Base-by-base conservation (phyloP, 2,797 vertebrate genomes). In the Merluccius polli region DNA sequence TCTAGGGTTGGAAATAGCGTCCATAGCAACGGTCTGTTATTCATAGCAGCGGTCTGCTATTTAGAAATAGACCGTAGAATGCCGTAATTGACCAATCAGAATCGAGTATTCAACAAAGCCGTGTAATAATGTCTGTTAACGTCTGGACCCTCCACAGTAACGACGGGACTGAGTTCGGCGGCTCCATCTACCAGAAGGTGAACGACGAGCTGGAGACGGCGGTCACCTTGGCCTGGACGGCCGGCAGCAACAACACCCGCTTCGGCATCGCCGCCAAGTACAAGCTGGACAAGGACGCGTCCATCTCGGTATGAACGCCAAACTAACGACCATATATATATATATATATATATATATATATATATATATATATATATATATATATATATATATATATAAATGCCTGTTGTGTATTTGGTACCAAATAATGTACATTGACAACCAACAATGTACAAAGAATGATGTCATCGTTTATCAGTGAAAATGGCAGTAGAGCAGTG, bases 211-310 rank as follows among this genome's bases (percentile, higher is more conserved):
- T 95, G 80, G 97, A 98, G 94, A 98, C 96, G 0, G 96, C 96
- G 0, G 95, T 99, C 72, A 98, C 93, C 82, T 93, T 98, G 83
- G 96, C 96, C 1, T 98, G 97, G 97, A 98, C 96, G 1, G 96
- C 97, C n/a, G 97, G 97, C 86, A 98, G 97, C 75, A 99, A 98
- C 94, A 98, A 98, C 90, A 99, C 97, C 3, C 96, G 96, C 78
- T 98, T 98, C 36, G 97, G 97, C 76, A 97, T 99, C 21, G 96
- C 95, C 13, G 91, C 94, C 6, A 99, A 97, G 86, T 98, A 98
- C 88, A 95, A 94, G 75, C 84, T 97, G 92, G 96, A 98, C 77
- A 94, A 94, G 24, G 95, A 95, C 78, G 91, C 95, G 21, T 95
- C 96, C 10, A 21, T 98, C 24, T 95, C 95, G 91, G 97, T 98